phyloP scores from a whole-genome alignment of 2,797 vertebrate genomes.

The Discoglossus pictus region DNA sequence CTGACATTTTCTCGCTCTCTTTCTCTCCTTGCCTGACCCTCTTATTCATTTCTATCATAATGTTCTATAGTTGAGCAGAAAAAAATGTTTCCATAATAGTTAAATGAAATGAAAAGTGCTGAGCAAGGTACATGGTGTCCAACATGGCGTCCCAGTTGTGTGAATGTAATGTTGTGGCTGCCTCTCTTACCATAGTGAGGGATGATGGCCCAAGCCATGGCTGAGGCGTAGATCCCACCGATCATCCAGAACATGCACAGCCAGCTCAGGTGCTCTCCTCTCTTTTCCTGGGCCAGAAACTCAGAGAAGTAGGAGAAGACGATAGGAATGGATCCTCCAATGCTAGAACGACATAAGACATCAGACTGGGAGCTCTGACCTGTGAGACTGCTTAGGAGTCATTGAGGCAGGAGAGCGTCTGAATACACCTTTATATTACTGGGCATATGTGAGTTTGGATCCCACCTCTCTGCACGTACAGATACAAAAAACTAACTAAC shows the following conservation, averaged over 20 bases:
- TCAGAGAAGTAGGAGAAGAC: constrained; percentile 97
- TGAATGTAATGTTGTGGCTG: neutral
- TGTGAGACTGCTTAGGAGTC: neutral
- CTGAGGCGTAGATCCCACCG: constrained; percentile 92
- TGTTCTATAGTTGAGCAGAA: neutral
- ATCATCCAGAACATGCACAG: constrained; percentile 99
- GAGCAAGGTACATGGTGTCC: neutral
- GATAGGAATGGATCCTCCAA: constrained; percentile 94
- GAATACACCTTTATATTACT: too few relatives aligned
- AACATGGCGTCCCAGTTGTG: too few relatives aligned
- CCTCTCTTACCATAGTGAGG: constrained; percentile 87
- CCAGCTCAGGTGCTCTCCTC: constrained; percentile 96
- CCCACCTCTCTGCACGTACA: too few relatives aligned
- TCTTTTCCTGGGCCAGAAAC: constrained; percentile 96
- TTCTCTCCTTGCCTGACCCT: too few relatives aligned
- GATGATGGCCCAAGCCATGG: constrained; percentile 98
- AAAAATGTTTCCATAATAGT: neutral
- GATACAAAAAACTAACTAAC: too few relatives aligned
- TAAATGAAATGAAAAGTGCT: neutral
- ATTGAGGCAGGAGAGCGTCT: neutral
- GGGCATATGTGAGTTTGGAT: too few relatives aligned
- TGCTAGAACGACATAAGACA: constrained; percentile 67
- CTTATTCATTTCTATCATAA: neutral
- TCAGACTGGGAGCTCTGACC: neutral
- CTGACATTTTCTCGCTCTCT: too few relatives aligned